Evolutionary conservation across 1,140 invertebrate species (phyloP).

Genomic region (Schlechtendalia chinensis): DNA sequence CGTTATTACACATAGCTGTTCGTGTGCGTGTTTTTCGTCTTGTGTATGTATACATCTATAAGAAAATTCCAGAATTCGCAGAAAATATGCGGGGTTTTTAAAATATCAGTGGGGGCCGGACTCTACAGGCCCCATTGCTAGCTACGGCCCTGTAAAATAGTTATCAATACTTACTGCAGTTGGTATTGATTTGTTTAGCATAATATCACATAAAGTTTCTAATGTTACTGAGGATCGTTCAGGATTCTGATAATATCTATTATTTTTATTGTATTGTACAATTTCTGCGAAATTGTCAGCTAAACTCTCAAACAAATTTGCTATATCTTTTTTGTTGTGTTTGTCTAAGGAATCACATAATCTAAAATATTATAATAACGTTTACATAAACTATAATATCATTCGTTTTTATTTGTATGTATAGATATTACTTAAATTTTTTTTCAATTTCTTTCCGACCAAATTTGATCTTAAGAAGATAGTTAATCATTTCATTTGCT

Average conservation of each 20-base stretch:
- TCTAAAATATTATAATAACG: constrained; percentile 58
- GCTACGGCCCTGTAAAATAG: no score
- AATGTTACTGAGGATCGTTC: constrained; percentile 72
- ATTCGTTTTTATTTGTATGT: not conserved
- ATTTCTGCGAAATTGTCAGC: constrained; percentile 80
- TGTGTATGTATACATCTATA: no score
- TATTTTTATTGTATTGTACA: constrained; percentile 94
- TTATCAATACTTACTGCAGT: not conserved
- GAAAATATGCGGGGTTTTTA: no score
- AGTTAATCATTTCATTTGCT: constrained; percentile 65
- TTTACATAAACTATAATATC: not conserved
- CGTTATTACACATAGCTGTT: no score
- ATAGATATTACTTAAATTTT: constrained; percentile 12
- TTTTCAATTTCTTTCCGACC: constrained; percentile 3
- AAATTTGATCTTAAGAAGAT: not conserved
- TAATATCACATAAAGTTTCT: constrained; percentile 72
- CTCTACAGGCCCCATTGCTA: no score
- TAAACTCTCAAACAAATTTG: constrained; percentile 75
- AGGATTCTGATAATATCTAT: constrained; percentile 60
- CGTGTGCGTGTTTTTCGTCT: no score
- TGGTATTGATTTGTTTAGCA: constrained; percentile 62
- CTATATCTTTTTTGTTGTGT: constrained; percentile 67
- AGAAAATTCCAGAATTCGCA: no score
- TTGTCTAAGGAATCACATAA: constrained; percentile 73
- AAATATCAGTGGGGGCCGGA: no score